These are phyloP conservation scores for Pristionchus japonicus DNA, from an alignment of 2,888 invertebrate species.

Conservation along the genomic window DNA sequence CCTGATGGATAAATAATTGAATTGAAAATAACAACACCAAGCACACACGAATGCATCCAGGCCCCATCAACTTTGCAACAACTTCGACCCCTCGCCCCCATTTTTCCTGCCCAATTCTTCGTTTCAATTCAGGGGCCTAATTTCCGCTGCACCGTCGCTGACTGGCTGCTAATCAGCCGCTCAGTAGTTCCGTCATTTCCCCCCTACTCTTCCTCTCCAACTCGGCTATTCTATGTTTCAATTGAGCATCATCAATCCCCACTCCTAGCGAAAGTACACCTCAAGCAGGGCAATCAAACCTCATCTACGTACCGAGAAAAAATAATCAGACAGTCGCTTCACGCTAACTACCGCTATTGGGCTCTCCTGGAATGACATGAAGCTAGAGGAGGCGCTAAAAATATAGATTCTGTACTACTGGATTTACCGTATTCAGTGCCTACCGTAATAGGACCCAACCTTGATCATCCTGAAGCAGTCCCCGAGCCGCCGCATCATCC, in stretches of 20 bases:
- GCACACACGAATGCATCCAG: too few relatives aligned
- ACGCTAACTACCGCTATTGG: not conserved
- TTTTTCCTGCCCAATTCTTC: not conserved
- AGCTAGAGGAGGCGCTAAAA: too few relatives aligned
- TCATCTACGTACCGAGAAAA: not conserved
- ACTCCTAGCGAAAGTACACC: not conserved
- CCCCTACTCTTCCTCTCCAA: too few relatives aligned
- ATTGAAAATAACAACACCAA: too few relatives aligned
- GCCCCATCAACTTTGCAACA: too few relatives aligned
- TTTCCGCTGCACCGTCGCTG: not conserved
- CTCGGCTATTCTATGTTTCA: too few relatives aligned
- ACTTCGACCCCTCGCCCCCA: not conserved
- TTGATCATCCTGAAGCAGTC: not conserved
- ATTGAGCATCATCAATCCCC: too few relatives aligned
- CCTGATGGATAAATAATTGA: too few relatives aligned
- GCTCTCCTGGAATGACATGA: not conserved
- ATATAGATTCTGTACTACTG: not conserved
- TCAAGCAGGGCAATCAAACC: not conserved
- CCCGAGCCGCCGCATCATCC: not conserved
- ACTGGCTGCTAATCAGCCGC: not conserved
- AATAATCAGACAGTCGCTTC: not conserved
- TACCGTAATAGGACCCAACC: not conserved
- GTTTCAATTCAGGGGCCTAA: not conserved
- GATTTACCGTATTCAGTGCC: not conserved
- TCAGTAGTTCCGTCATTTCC: not conserved